Conservation (phyloP, 2,113 vertebrate genomes). For the Diphyllodes magnificus region DNA sequence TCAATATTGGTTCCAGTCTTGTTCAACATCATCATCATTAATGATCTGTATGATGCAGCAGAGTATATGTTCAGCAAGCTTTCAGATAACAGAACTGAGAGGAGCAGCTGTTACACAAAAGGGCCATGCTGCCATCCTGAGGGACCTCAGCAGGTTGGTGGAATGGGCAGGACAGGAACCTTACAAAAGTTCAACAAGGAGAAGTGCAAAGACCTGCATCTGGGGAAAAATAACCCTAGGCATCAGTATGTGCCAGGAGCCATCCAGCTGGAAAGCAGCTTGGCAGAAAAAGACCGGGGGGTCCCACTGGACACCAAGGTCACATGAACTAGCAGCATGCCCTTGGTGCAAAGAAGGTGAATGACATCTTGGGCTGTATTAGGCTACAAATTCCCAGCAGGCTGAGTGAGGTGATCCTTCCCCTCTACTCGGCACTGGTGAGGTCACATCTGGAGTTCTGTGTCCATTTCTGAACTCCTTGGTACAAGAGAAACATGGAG, state of each 20-base stretch:
- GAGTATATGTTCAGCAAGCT: background rate
- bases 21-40: background rate
- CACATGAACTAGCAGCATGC: background rate
- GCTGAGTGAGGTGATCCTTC: background rate
- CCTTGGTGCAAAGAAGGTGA: background rate
- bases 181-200: background rate
- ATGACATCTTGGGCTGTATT: background rate
- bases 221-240: background rate
- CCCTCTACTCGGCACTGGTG: background rate
- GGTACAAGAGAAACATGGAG: too few relatives aligned
- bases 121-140: background rate
- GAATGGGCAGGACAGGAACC: background rate
- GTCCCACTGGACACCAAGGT: background rate
- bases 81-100: background rate
- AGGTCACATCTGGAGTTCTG: background rate
- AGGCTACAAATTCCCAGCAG: background rate
- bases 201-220: background rate
- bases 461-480: background rate
- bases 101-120: background rate
- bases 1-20: background rate
- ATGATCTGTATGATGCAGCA: background rate
- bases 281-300: background rate
- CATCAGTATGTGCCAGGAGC: background rate
- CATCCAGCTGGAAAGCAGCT: background rate
- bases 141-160: background rate